phyloP scores from a whole-genome alignment of 2,888 invertebrate species.

The Bruchidius siliquastri region DNA sequence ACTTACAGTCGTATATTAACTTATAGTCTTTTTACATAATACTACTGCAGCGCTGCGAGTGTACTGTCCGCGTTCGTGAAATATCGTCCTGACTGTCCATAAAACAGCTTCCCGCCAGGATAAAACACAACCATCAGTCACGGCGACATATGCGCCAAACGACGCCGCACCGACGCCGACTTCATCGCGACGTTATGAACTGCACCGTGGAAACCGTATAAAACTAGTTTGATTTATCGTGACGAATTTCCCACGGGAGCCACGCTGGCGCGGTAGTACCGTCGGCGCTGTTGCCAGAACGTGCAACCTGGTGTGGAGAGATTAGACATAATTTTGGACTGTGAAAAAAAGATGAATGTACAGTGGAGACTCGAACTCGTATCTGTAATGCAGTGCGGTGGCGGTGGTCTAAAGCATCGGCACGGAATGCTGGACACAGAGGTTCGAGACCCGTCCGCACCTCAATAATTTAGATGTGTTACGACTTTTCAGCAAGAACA shows the following conservation, averaged over 20 bases:
- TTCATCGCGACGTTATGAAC: not conserved
- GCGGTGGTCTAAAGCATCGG: too few species aligned
- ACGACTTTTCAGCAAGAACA: too few species aligned
- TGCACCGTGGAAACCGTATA: slow-evolving; percentile 1
- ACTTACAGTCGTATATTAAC: too few species aligned
- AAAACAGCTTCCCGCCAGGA: not conserved
- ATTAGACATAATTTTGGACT: too few species aligned
- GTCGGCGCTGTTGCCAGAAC: not conserved
- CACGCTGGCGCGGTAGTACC: not conserved
- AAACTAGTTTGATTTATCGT: slow-evolving; percentile 26
- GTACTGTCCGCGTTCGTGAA: not conserved
- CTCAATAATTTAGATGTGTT: too few species aligned
- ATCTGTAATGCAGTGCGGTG: too few species aligned
- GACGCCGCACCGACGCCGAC: not conserved
- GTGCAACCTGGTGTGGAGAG: not conserved
- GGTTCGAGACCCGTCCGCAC: too few species aligned
- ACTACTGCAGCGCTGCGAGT: too few species aligned
- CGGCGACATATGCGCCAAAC: not conserved
- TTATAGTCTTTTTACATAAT: too few species aligned
- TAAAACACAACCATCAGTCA: not conserved
- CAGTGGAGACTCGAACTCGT: too few species aligned
- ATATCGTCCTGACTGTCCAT: not conserved
- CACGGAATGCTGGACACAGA: too few species aligned
- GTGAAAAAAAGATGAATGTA: too few species aligned
- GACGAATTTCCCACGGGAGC: slow-evolving; percentile 31